Conservation (phyloP, 2,888 invertebrate species). For the Hydroisotoma schaefferi region DNA sequence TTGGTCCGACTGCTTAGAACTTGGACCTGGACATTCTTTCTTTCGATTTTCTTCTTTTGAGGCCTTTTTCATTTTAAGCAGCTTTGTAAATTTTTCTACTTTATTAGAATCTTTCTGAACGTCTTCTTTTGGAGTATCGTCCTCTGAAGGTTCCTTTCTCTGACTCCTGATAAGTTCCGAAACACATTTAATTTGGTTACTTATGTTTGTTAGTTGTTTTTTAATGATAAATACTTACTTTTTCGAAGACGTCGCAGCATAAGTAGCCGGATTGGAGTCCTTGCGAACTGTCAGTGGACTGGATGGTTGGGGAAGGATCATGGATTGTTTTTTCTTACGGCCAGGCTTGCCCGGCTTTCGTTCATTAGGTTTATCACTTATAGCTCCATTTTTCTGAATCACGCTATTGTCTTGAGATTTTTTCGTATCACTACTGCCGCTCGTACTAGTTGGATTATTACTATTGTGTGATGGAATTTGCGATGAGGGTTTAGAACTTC, state of each 20-base stretch:
- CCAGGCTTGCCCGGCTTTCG: conserved; percentile 28
- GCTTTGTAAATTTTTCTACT: conserved; percentile 30
- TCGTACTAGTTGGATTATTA: conserved; percentile 13
- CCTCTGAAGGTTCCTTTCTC: neutral
- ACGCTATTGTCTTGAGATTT: no score
- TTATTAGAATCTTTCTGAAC: conserved; percentile 6
- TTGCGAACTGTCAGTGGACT: conserved; percentile 47
- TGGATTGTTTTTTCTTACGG: conserved; percentile 35
- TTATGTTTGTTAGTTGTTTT: conserved; percentile 1
- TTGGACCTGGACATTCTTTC: conserved; percentile 4
- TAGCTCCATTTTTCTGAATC: conserved; percentile 11
- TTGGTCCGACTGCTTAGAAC: no score
- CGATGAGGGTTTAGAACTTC: conserved; percentile 37
- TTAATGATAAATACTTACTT: conserved; percentile 24
- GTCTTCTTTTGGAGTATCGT: neutral
- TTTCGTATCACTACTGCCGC: conserved; percentile 10
- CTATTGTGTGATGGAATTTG: conserved; percentile 14
- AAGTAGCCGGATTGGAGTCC: conserved; percentile 45
- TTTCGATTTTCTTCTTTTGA: conserved; percentile 6
- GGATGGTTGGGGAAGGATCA: conserved; percentile 36
- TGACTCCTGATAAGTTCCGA: no score
- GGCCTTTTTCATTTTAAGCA: conserved; percentile 34
- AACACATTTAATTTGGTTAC: conserved; percentile 4
- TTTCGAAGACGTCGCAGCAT: conserved; percentile 28
- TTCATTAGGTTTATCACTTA: conserved; percentile 6